Evolutionary conservation across 35 echinoderm and acorn worm genomes (phyloP).

Genomic region (Ophioderma brevispina): DNA sequence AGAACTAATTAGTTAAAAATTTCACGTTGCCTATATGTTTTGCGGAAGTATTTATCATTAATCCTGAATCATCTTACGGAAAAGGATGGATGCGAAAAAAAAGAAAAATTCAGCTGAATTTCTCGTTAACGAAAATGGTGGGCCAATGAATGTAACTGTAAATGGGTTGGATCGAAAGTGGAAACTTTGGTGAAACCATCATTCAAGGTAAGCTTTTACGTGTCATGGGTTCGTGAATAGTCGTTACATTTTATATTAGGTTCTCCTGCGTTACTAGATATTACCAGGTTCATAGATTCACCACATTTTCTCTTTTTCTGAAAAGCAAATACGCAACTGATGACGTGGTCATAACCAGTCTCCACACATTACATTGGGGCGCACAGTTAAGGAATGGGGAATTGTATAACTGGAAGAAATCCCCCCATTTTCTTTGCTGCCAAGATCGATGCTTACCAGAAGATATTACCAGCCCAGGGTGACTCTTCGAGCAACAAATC

Average conservation of each 20-base stretch:
- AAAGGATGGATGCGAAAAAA: no score
- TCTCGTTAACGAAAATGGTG: not conserved
- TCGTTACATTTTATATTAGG: no score
- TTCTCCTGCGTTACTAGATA: no score
- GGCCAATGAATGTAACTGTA: not conserved
- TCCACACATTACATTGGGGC: not conserved
- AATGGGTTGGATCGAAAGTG: not conserved
- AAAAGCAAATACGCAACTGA: not conserved
- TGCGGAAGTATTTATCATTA: no score
- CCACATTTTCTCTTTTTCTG: no score
- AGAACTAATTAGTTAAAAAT: no score
- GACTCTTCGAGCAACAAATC: not conserved
- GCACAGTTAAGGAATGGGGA: not conserved
- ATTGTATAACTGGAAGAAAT: not conserved
- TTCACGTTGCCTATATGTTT: no score
- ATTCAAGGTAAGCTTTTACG: no score
- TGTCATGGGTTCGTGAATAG: no score
- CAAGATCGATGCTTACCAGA: not conserved
- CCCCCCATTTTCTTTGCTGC: no score
- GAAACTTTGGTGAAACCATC: not conserved
- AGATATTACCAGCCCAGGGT: not conserved
- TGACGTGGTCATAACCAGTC: not conserved
- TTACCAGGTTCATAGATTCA: no score
- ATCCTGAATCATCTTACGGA: no score
- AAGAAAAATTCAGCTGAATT: not conserved